These are phyloP conservation scores for Dendrophyllia cribrosa DNA, from an alignment of 64 coral and sea anemone genomes.

Conservation along the genomic window DNA sequence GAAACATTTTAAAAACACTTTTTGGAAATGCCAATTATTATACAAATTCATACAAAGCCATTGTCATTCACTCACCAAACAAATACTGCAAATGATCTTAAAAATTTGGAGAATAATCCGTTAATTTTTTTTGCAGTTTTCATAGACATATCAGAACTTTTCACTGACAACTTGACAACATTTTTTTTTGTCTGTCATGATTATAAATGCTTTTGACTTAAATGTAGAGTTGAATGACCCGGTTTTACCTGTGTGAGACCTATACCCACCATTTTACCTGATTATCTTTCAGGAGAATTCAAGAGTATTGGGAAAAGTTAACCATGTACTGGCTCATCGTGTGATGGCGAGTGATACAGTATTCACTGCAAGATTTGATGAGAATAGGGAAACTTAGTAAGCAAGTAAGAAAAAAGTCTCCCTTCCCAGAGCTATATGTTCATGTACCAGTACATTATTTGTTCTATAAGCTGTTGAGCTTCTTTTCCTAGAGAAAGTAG, in stretches of 20 bases:
- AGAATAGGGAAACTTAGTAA: conserved; percentile 61
- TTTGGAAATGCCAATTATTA: too few relatives aligned
- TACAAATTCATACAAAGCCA: too few relatives aligned
- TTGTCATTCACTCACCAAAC: too few relatives aligned
- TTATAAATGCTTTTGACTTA: background rate
- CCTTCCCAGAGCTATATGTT: background rate
- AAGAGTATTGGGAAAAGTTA: conserved; percentile 56
- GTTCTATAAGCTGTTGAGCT: background rate
- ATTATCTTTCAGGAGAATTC: conserved; percentile 44
- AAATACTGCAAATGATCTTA: too few relatives aligned
- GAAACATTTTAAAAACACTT: too few relatives aligned
- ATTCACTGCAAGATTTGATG: conserved; percentile 82
- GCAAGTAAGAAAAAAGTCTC: background rate
- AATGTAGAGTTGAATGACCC: background rate
- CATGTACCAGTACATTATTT: background rate
- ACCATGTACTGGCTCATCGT: conserved; percentile 53
- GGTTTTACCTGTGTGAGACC: conserved; percentile 53
- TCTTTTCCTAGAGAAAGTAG: background rate
- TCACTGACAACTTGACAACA: too few relatives aligned
- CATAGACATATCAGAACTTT: too few relatives aligned
- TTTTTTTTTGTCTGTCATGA: background rate
- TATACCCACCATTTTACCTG: conserved; percentile 85
- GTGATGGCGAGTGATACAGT: conserved; percentile 50
- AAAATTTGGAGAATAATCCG: too few relatives aligned
- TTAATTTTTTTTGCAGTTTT: too few relatives aligned